Conservation (phyloP, 2,797 vertebrate species). For the Anabacerthia variegaticeps region DNA sequence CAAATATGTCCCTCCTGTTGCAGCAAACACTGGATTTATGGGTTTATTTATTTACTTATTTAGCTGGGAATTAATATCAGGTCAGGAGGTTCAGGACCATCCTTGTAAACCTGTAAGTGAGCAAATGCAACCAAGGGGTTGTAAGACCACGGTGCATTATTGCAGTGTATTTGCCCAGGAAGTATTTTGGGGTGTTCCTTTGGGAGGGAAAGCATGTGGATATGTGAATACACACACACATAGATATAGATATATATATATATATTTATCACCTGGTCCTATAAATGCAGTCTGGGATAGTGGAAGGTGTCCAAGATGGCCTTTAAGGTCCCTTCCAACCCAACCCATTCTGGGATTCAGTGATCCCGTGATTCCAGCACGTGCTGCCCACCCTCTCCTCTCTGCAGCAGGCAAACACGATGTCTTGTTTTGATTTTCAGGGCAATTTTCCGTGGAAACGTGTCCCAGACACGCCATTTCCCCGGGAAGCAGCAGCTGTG, state of each 20-base stretch:
- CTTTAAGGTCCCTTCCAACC: neutral
- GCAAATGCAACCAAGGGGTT: neutral
- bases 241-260: neutral
- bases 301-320: fast-evolving
- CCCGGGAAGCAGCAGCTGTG: neutral
- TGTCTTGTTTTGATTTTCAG: neutral
- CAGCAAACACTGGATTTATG: neutral
- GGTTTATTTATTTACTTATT: neutral
- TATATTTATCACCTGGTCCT: neutral
- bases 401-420: neutral
- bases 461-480: neutral
- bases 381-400: neutral
- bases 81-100: neutral
- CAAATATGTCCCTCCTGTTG: neutral
- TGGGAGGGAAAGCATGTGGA: neutral
- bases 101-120: neutral
- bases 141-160: fast-evolving
- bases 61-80: neutral
- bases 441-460: neutral
- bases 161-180: neutral
- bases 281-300: neutral
- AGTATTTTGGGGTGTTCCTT: neutral
- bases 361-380: neutral
- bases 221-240: fast-evolving
- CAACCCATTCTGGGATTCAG: neutral